Base-by-base conservation (phyloP, 2,113 vertebrate species). In the Pimephales promelas region DNA sequence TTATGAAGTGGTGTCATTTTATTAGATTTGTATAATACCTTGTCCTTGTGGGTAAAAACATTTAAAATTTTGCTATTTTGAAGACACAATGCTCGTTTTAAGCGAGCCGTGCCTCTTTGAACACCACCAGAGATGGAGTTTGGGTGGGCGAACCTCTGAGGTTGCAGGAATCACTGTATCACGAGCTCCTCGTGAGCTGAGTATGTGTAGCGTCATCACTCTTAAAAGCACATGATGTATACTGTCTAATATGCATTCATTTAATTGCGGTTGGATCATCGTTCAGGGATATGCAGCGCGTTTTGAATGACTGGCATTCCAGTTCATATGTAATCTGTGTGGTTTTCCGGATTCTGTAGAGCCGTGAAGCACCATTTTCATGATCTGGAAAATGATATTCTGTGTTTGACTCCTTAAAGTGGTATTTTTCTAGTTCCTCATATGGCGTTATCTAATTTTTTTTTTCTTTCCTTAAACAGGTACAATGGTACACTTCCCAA, bases 401-500 rank as follows among this genome's bases (percentile, higher is more conserved):
- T 31, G 10, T 49, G 0, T 14, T 11, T 18, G 20, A 66, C 7
- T 36, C 26, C 9, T 40, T 22, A 61, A 40, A 18, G 61, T 2
- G 14, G 26, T 24, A 3, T n/a, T 9, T 57, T 0, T 14, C 14
- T 5, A 16, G 47, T 49, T 1, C 82, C 84, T 89, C 88, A 43
- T 85, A n/a, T 64, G 54, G 86, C 9, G 13, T 59, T 18, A 22
- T 47, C 2, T 73, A 9, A n/a, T n/a, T 52, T 26, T 47, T 6
- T 11, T 34, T 56, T 43, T 68, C 16, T 86, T 62, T 79, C 90
- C 85, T 18, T 83, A 9, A 31, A 10, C 92, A 99, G 97, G 92
- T 99, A 99, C 91, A 99, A 99, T 95, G 97, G 98, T 92, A 97
- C 96, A 76, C 95, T 99, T 85, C 97, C 98, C 73, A 98, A 94